These are phyloP conservation scores for Drosophila demipolita DNA, from an alignment of 2,888 invertebrate genomes.

Conservation along the genomic window DNA sequence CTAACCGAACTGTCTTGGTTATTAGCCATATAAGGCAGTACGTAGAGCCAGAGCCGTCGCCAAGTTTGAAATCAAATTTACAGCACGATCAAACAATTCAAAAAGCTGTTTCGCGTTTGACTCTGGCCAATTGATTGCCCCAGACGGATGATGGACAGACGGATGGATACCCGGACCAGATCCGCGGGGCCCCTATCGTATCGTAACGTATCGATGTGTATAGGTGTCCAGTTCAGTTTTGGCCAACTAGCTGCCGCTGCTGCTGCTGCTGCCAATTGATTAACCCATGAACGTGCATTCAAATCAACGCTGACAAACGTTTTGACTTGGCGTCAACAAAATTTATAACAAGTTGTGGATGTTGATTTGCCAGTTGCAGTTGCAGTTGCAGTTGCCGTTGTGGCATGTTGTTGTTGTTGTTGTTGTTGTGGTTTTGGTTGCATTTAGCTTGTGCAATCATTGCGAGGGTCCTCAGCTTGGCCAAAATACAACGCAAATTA, in stretches of 20 bases:
- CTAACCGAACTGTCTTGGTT: constrained; percentile 30
- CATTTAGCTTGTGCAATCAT: constrained; percentile 14
- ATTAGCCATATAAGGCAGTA: constrained; percentile 32
- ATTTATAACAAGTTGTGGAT: constrained; percentile 66
- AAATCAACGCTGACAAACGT: constrained; percentile 71
- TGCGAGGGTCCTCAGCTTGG: constrained; percentile 16
- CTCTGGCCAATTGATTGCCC: constrained; percentile 46
- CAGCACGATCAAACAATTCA: constrained; percentile 77
- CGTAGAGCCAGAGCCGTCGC: constrained; percentile 53
- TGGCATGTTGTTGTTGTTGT: constrained; percentile 1
- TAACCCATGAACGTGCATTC: constrained; percentile 79
- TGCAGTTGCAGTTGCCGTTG: constrained; percentile 33
- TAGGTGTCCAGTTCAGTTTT: constrained; percentile 42
- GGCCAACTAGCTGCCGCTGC: constrained; percentile 21
- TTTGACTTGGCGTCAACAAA: constrained; percentile 75
- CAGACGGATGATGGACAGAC: constrained; percentile 5
- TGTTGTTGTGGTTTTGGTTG: constrained; percentile 17
- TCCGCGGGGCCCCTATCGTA: constrained; percentile 11
- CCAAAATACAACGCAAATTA: constrained; percentile 34
- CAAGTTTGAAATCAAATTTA: constrained; percentile 68
- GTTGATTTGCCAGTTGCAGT: constrained; percentile 5
- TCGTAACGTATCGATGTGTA: constrained; percentile 35
- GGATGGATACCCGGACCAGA: constrained; percentile 18
- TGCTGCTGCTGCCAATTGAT: constrained; percentile 55
- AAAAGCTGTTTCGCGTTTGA: constrained; percentile 44